These are phyloP conservation scores for Hyppa rectilinea DNA, from an alignment of 2,888 invertebrate species.

Conservation along the genomic window DNA sequence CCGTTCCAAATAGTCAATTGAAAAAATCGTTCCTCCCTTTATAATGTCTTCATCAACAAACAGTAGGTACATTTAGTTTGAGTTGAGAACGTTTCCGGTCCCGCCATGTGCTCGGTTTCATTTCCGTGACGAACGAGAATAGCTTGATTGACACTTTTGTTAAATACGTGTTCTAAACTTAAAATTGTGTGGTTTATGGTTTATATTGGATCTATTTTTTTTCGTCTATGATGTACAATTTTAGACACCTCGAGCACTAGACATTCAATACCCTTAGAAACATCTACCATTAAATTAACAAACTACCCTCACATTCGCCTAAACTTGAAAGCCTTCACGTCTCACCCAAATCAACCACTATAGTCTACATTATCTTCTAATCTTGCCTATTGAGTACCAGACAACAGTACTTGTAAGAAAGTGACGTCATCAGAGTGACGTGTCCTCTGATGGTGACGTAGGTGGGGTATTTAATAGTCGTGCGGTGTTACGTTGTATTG, in stretches of 20 bases:
- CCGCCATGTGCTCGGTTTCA: constrained; percentile 40
- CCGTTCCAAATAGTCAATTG: too few species aligned
- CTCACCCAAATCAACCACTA: constrained; percentile 46
- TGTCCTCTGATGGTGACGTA: constrained; percentile 37
- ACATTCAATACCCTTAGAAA: too few species aligned
- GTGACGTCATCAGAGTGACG: constrained; percentile 57
- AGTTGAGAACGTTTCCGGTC: constrained; percentile 60
- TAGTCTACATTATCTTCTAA: constrained; percentile 29
- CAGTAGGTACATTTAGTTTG: constrained; percentile 38
- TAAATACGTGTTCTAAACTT: constrained; percentile 22
- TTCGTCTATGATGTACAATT: too few species aligned
- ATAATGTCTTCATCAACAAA: constrained; percentile 1
- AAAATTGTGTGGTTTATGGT: constrained; percentile 1
- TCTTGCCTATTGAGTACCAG: constrained; percentile 38
- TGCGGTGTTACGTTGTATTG: constrained; percentile 16
- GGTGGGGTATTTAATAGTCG: not conserved
- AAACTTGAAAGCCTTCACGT: constrained; percentile 5
- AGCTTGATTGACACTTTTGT: constrained; percentile 15
- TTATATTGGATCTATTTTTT: constrained; percentile 3
- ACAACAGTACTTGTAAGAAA: constrained; percentile 38
- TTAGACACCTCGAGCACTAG: too few species aligned
- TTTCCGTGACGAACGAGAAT: constrained; percentile 52
- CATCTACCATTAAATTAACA: too few species aligned
- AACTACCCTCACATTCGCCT: not conserved
- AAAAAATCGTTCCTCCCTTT: not conserved